A percentile compares a stretch with the other conserved stretches of the same genome.
Conservation (phyloP, 1,140 invertebrate species). For the Brachionus angularis region DNA sequence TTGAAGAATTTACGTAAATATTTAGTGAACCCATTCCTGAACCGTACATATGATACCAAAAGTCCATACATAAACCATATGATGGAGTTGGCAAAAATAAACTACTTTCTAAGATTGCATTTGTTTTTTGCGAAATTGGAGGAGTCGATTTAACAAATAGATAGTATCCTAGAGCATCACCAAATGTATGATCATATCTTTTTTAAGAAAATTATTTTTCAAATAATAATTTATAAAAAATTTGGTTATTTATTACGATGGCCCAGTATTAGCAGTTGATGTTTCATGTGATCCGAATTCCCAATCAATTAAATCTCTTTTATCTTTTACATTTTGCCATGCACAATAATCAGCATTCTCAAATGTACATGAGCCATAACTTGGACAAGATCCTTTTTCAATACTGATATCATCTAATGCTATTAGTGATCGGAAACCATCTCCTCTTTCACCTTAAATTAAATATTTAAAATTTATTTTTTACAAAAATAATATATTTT, state of each 20-base stretch:
- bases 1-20: conserved; percentile 18
- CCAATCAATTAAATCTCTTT: conserved; percentile 53
- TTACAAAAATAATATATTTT: too few relatives aligned
- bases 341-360: conserved; percentile 61
- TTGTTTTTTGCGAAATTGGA: not conserved
- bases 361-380: conserved; percentile 48
- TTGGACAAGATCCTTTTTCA: conserved; percentile 35
- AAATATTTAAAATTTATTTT: too few relatives aligned
- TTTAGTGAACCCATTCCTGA: conserved; percentile 25
- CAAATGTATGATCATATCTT: conserved; percentile 56
- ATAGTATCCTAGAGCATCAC: conserved; percentile 52
- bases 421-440: conserved; percentile 47
- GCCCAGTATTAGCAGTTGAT: conserved; percentile 48
- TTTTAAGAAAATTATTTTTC: not conserved
- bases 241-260: conserved; percentile 17
- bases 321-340: conserved; percentile 46
- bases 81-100: conserved; percentile 28
- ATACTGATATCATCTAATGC: conserved; percentile 35
- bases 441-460: conserved; percentile 48
- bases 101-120: conserved; percentile 20
- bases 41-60: conserved; percentile 58
- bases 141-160: conserved; percentile 50
- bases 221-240: not conserved
- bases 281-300: conserved; percentile 48
- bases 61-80: conserved; percentile 47